These are phyloP conservation scores for Picus viridis DNA, from an alignment of 2,797 vertebrate species.

Conservation along the genomic window DNA sequence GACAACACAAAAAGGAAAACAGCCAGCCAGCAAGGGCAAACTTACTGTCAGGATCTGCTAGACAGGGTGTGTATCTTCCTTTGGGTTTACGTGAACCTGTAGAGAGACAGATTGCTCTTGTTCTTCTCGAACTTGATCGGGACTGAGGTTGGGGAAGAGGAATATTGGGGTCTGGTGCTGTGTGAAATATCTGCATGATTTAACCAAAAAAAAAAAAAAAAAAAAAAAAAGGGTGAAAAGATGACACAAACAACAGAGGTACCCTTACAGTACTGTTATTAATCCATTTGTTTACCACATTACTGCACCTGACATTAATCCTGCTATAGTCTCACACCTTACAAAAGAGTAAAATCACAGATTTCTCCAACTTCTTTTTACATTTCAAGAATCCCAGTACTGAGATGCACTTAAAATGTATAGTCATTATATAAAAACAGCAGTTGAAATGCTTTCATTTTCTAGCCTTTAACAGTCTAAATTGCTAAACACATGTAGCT, in stretches of 20 bases:
- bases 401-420: background rate
- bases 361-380: background rate
- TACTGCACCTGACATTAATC: background rate
- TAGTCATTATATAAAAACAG: background rate
- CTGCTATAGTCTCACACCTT: background rate
- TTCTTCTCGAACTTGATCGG: conserved; percentile 86
- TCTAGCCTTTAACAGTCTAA: background rate
- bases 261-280: background rate
- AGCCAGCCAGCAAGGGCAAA: conserved; percentile 28
- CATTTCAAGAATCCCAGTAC: background rate
- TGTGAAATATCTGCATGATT: conserved; percentile 88
- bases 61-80: conserved; percentile 91
- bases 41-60: conserved; percentile 97
- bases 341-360: background rate
- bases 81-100: conserved; percentile 91
- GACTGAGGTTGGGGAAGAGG: conserved; percentile 90
- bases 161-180: conserved; percentile 92
- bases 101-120: conserved; percentile 93
- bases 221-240: background rate
- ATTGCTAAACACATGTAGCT: background rate
- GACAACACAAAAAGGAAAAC: background rate
- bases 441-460: background rate
- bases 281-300: background rate
- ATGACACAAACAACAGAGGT: background rate
- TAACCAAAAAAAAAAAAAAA: background rate